These are phyloP conservation scores for Plecotus auritus DNA, from an alignment of 2,113 vertebrate species.

Conservation along the genomic window DNA sequence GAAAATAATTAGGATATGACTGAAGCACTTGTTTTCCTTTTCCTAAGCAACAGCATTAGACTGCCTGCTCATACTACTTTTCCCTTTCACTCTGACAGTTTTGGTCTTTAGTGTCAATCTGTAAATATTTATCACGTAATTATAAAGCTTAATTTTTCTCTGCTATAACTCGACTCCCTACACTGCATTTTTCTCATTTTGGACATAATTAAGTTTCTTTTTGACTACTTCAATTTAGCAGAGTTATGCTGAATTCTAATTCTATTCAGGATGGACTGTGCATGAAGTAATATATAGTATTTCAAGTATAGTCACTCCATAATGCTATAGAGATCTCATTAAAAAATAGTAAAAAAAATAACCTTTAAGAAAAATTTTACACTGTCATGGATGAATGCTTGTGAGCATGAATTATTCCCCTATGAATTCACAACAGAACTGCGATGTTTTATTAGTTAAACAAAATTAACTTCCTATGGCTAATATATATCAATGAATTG, in stretches of 20 bases:
- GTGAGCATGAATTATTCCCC: background rate
- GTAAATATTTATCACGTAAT: background rate
- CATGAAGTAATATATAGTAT: background rate
- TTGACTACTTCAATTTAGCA: background rate
- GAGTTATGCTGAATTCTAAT: constrained; percentile 5
- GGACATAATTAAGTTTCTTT: background rate
- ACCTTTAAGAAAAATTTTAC: background rate
- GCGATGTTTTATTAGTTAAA: background rate
- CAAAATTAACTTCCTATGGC: background rate
- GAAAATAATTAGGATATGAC: background rate
- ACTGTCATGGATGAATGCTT: background rate
- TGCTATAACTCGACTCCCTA: background rate
- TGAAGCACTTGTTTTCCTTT: background rate
- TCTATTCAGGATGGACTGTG: background rate
- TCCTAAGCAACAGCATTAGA: background rate
- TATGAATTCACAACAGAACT: background rate
- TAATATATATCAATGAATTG: background rate
- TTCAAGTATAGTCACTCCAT: background rate
- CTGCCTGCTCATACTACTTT: background rate
- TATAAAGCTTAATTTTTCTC: background rate
- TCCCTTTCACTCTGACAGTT: background rate
- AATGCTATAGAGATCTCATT: background rate
- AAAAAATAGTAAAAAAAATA: background rate
- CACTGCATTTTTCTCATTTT: background rate
- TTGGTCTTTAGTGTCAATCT: background rate